A percentile compares a stretch with the other conserved stretches of the same genome.
phyloP scores from a whole-genome alignment of 2,113 vertebrate genomes.

The Pogona vitticeps region DNA sequence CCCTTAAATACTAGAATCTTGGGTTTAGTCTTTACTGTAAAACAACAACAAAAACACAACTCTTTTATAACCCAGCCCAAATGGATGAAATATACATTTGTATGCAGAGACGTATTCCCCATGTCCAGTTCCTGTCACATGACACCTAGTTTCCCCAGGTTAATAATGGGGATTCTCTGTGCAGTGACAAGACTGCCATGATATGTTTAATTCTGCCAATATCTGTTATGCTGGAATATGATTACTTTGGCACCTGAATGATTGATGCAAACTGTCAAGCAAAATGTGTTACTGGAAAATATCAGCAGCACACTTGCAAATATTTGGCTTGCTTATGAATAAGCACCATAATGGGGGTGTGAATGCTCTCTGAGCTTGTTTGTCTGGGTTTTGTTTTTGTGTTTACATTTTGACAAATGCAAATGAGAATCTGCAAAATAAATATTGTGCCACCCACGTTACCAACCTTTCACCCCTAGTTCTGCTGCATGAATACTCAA shows the following conservation, averaged over 20 bases:
- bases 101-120: not conserved
- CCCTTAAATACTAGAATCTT: not conserved
- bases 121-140: not conserved
- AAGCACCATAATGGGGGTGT: not conserved
- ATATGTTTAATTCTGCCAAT: not conserved
- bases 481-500: not conserved
- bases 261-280: not conserved
- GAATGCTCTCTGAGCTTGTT: not conserved
- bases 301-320: slow-evolving; percentile 15
- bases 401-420: slow-evolving; percentile 1
- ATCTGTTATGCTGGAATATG: not conserved
- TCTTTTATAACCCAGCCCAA: not conserved
- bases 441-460: not conserved
- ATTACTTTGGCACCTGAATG: not conserved
- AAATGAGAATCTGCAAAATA: not conserved
- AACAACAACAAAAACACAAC: not conserved
- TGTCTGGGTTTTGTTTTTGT: not conserved
- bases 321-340: not conserved
- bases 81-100: not conserved
- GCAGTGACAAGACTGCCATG: not conserved
- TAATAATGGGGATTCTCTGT: not conserved
- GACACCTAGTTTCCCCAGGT: not conserved
- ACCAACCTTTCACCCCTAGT: not conserved
- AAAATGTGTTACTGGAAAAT: not conserved
- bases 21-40: not conserved